phyloP scores from a whole-genome alignment of 2,797 vertebrate genomes.

The Sebastiscus albofasciatus region DNA sequence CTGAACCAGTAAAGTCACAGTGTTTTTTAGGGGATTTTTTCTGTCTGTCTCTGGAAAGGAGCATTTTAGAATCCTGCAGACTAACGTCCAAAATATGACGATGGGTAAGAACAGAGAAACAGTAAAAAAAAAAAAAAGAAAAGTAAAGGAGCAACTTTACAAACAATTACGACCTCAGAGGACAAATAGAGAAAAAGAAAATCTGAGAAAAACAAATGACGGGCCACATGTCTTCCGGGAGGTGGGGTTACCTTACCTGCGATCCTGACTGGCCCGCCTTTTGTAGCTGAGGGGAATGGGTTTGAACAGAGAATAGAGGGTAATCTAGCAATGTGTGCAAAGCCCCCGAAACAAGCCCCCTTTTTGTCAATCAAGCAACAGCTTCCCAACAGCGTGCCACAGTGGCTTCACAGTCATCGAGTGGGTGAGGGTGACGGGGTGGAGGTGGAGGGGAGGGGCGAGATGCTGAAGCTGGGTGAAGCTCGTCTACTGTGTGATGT shows the following conservation, averaged over 20 bases:
- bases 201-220: conserved; percentile 68
- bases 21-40: conserved; percentile 47
- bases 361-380: conserved; percentile 70
- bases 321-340: conserved; percentile 84
- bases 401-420: conserved; percentile 72
- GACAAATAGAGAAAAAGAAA: conserved; percentile 65
- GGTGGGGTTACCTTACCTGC: conserved; percentile 84
- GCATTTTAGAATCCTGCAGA: conserved; percentile 82
- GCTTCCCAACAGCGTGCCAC: conserved; percentile 65
- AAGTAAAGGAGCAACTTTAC: conserved; percentile 69
- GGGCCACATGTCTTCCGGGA: conserved; percentile 75
- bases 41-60: conserved; percentile 31
- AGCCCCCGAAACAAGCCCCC: conserved; percentile 69
- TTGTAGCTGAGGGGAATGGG: conserved; percentile 87
- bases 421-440: conserved; percentile 29
- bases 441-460: conserved; percentile 1
- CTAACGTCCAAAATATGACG: conserved; percentile 69
- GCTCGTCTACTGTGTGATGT: conserved; percentile 24
- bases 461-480: conserved; percentile 46
- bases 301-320: conserved; percentile 89
- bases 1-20: conserved; percentile 14
- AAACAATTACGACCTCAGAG: conserved; percentile 63
- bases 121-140: conserved; percentile 40
- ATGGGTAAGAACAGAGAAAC: conserved; percentile 72
- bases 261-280: conserved; percentile 85